These are phyloP conservation scores for Drosophila oshimai DNA, from an alignment of 1,140 invertebrate species.

Conservation along the genomic window DNA sequence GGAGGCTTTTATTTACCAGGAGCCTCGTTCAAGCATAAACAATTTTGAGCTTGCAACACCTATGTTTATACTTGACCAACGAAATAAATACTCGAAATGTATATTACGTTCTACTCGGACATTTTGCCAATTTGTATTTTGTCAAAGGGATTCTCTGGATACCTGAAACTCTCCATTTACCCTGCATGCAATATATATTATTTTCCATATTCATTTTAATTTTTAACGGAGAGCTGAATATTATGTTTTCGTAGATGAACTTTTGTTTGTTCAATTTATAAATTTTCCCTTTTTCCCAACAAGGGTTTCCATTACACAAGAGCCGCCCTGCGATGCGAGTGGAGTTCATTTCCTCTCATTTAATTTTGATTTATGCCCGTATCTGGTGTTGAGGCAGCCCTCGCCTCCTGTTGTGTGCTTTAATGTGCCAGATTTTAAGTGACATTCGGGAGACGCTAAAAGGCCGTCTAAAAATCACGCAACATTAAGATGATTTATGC, in stretches of 20 bases:
- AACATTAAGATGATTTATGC: constrained; percentile 79
- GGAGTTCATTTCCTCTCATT: constrained; percentile 33
- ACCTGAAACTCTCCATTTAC: neutral
- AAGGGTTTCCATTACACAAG: constrained; percentile 38
- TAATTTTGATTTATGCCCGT: constrained; percentile 46
- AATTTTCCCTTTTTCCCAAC: constrained; percentile 5
- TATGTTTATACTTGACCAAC: neutral
- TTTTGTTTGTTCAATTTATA: constrained; percentile 17
- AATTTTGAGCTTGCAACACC: neutral
- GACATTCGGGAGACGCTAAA: constrained; percentile 75
- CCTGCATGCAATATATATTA: neutral
- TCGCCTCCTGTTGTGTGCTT: constrained; percentile 41
- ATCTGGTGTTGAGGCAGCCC: constrained; percentile 41
- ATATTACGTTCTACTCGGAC: no score
- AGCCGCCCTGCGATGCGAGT: neutral
- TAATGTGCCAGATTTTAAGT: constrained; percentile 78
- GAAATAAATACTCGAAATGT: neutral
- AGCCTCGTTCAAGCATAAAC: neutral
- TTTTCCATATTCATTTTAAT: constrained; percentile 12
- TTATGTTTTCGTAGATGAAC: constrained; percentile 11
- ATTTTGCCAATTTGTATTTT: neutral
- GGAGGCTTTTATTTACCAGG: neutral
- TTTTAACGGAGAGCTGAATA: neutral
- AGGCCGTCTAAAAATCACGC: constrained; percentile 78
- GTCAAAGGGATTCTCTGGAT: constrained; percentile 6